Evolutionary conservation across 92 coral and sea anemone species (phyloP).

Genomic region (Epizoanthus illoricatus): DNA sequence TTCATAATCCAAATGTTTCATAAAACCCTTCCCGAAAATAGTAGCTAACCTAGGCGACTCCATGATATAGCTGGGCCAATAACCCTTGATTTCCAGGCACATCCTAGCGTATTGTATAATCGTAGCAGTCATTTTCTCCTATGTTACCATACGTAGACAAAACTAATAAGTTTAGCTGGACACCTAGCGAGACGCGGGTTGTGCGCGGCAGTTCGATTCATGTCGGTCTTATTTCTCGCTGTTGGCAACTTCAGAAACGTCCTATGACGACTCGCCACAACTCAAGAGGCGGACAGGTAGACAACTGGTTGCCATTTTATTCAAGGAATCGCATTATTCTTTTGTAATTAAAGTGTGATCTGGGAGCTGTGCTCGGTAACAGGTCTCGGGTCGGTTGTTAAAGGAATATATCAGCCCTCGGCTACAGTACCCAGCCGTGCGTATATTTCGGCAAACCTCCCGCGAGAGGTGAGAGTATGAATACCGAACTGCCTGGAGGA

Average conservation of each 20-base stretch:
- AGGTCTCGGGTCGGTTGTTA: slow-evolving; percentile 7
- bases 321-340: neutral
- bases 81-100: neutral
- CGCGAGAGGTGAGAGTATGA: too few species aligned
- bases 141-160: neutral
- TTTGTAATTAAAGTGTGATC: neutral
- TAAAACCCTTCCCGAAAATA: too few species aligned
- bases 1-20: too few species aligned
- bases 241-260: neutral
- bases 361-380: neutral
- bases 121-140: neutral
- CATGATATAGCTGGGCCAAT: too few species aligned
- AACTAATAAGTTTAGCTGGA: slow-evolving; percentile 10
- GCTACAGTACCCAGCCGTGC: slow-evolving; percentile 28
- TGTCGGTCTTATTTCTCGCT: neutral
- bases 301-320: slow-evolving; percentile 22
- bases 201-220: neutral
- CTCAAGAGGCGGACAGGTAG: neutral
- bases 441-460: slow-evolving; percentile 16
- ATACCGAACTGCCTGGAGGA: too few species aligned
- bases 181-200: slow-evolving; percentile 21
- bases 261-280: slow-evolving; percentile 2
- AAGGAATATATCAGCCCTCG: slow-evolving; percentile 11
- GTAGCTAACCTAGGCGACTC: too few species aligned
- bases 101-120: neutral